Base-by-base conservation (phyloP, 2,797 vertebrate species). In the Acropternis orthonyx region DNA sequence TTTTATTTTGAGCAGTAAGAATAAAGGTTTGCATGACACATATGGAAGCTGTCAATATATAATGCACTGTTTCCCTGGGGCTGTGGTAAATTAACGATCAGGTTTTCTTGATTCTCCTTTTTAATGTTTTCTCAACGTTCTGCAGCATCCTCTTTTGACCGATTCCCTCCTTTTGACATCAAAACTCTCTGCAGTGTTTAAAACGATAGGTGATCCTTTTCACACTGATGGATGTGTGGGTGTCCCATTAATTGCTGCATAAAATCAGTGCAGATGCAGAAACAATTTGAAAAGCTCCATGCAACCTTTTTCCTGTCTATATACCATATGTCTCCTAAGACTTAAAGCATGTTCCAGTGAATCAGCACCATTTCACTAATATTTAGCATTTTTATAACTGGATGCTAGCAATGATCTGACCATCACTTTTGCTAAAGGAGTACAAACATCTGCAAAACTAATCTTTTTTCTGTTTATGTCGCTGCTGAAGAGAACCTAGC, bases 31-130 rank as follows among this genome's bases (percentile, higher is more conserved):
- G 86, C 94, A 96, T 95, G 96, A 96, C 92, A 96, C 95, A 96
- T 95, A 96, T 96, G 96, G 96, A 97, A 97, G 66, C 86, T 97
- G 96, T 97, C 97, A 96, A 94, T 89, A 93, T 97, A 61, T 92
- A 95, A 97, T 92, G 88, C 96, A 72, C 58, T 92, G 26, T 92
- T 93, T 93, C 79, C 68, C 94, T 84, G 44, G 28, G 91, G 96
- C 92, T 91, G 69, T 80, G 66, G 80, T 91, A 95, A 95, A 96
- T 95, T 93, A 96, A 94, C 55, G 78, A 88, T 95, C 75, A 81
- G 82, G 34, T 5, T 79, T 78, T 82, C 87, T 91, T 91, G 0
- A 81, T 90, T 93, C 77, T 84, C 58, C 83, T 91, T 97, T 95
- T 92, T 41, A 94, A 95, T 67, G 39, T 91, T 59, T 94, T 55